These are phyloP conservation scores for Romanogobio albipinnatus DNA, from an alignment of 2,113 vertebrate species.

Conservation along the genomic window DNA sequence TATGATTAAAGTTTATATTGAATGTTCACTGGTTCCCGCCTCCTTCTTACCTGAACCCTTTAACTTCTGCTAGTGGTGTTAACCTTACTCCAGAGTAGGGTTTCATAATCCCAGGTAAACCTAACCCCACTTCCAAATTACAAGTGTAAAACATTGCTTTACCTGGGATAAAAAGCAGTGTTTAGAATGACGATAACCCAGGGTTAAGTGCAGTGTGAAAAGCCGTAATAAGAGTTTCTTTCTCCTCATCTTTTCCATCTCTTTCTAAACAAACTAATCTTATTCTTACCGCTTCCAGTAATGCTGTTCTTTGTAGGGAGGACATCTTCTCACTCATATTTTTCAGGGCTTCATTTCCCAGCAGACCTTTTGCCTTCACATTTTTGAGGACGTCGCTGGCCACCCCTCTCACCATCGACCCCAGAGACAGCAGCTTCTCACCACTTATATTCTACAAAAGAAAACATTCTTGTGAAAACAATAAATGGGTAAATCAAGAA, in stretches of 20 bases:
- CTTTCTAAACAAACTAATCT: background rate
- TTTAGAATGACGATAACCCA: too few species aligned
- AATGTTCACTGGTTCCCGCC: too few species aligned
- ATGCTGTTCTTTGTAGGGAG: slow-evolving; percentile 64
- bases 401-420: slow-evolving; percentile 59
- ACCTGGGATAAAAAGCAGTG: too few species aligned
- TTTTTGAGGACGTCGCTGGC: slow-evolving; percentile 57
- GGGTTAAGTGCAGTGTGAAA: too few species aligned
- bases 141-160: too few species aligned
- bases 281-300: slow-evolving; percentile 68
- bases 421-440: slow-evolving; percentile 61
- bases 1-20: too few species aligned
- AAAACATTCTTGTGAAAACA: background rate
- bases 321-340: slow-evolving; percentile 61
- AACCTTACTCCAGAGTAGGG: too few species aligned
- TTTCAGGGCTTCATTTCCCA: slow-evolving; percentile 57
- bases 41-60: too few species aligned
- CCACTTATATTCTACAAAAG: slow-evolving; percentile 28
- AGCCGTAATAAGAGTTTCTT: background rate
- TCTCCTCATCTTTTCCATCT: background rate
- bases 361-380: slow-evolving; percentile 50
- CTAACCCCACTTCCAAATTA: too few species aligned
- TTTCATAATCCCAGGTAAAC: too few species aligned
- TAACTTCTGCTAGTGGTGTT: too few species aligned
- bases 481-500: slow-evolving; percentile 23